Conservation (phyloP, 1,140 invertebrate species). For the Drosophila hydei region DNA sequence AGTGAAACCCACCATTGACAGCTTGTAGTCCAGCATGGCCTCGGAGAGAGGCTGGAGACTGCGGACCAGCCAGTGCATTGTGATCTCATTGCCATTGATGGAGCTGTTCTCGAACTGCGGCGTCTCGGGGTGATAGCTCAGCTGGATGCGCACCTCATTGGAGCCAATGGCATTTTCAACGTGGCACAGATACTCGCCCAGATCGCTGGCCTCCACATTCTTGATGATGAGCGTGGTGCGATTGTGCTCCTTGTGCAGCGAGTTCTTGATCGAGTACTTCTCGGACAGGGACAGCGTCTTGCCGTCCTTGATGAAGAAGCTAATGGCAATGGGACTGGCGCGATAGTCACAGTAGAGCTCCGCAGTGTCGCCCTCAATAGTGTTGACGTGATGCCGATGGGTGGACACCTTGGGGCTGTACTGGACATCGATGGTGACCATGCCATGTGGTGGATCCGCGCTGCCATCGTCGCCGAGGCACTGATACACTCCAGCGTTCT, state of each 20-base stretch:
- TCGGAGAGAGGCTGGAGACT: constrained; percentile 76
- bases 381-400: constrained; percentile 76
- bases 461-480: constrained; percentile 76
- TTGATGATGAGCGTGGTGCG: constrained; percentile 66
- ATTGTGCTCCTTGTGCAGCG: constrained; percentile 67
- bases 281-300: constrained; percentile 52
- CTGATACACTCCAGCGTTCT: constrained; percentile 69
- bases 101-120: constrained; percentile 70
- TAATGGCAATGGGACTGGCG: constrained; percentile 69
- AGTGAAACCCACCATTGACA: constrained; percentile 65
- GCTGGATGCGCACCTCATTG: constrained; percentile 59
- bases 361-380: constrained; percentile 52
- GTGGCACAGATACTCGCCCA: constrained; percentile 74
- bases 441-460: constrained; percentile 63
- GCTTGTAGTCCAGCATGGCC: constrained; percentile 74
- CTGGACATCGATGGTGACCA: constrained; percentile 68
- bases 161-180: constrained; percentile 72
- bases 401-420: constrained; percentile 76
- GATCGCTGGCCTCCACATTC: constrained; percentile 57
- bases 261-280: constrained; percentile 63
- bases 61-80: constrained; percentile 77
- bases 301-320: constrained; percentile 67
- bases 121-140: constrained; percentile 71
- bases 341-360: constrained; percentile 78
- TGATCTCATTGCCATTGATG: constrained; percentile 64